A percentile compares a stretch with the other conserved stretches of the same genome.
These are phyloP conservation scores for Elaphurus davidianus DNA, from an alignment of 2,113 vertebrate genomes.

Conservation along the genomic window DNA sequence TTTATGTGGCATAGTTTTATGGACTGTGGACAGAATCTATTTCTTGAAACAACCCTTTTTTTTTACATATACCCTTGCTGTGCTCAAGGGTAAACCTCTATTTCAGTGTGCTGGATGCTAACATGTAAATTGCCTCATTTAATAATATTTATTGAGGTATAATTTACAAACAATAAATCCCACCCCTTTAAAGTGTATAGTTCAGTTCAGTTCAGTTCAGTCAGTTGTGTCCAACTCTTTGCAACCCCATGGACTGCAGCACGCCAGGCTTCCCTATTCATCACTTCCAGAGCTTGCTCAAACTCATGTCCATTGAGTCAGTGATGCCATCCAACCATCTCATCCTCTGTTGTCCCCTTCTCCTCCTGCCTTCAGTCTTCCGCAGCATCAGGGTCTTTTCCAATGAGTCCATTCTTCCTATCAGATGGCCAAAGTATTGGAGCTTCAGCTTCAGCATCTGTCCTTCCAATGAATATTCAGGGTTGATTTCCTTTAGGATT, in stretches of 20 bases:
- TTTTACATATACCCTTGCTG: too few relatives aligned
- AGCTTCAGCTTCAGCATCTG: background rate
- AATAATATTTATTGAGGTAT: background rate
- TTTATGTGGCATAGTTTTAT: background rate
- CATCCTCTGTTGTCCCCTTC: background rate
- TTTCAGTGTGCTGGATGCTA: background rate
- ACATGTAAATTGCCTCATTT: background rate
- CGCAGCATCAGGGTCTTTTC: background rate
- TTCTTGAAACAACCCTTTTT: background rate
- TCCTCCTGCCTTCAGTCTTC: background rate
- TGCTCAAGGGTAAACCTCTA: background rate
- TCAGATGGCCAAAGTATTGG: background rate
- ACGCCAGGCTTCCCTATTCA: background rate
- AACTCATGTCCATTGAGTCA: background rate
- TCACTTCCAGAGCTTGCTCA: background rate
- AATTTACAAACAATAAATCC: slow-evolving; percentile 16
- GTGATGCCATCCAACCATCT: background rate
- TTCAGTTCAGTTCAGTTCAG: background rate
- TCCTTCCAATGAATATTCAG: background rate
- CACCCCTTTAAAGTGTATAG: background rate
- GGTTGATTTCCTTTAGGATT: background rate
- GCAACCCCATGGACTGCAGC: background rate
- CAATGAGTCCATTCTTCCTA: background rate
- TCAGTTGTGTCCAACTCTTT: background rate
- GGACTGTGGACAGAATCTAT: background rate